Conservation (phyloP, 2,113 vertebrate species). For the Kryptolebias marmoratus region DNA sequence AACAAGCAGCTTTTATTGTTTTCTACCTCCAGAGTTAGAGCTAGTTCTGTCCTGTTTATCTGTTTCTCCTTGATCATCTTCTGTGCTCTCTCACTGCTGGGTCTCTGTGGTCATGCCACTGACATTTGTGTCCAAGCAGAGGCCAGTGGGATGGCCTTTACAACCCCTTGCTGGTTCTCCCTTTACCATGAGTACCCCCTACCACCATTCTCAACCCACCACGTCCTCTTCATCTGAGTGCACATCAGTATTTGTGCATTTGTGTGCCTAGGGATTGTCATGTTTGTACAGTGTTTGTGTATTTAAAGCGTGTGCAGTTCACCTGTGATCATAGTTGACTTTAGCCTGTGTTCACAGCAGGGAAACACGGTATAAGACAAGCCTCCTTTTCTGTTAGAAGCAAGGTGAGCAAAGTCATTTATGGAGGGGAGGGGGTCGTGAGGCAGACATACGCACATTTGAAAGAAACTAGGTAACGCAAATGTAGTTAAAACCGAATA, state of each 20-base stretch:
- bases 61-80: slow-evolving; percentile 50
- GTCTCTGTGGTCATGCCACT: slow-evolving; percentile 62
- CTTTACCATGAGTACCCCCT: slow-evolving; percentile 57
- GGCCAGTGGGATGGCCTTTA: slow-evolving; percentile 71
- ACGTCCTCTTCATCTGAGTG: slow-evolving; percentile 57
- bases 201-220: slow-evolving; percentile 53
- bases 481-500: neutral
- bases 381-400: slow-evolving; percentile 50
- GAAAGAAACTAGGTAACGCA: slow-evolving; percentile 2
- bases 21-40: neutral
- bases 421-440: slow-evolving; percentile 2
- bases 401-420: slow-evolving; percentile 46
- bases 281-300: slow-evolving; percentile 57
- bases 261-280: slow-evolving; percentile 36
- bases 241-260: slow-evolving; percentile 19
- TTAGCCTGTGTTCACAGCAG: slow-evolving; percentile 60
- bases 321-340: slow-evolving; percentile 39
- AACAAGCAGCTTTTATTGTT: neutral
- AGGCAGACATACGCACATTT: neutral
- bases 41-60: slow-evolving; percentile 12
- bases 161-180: slow-evolving; percentile 60
- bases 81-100: slow-evolving; percentile 39
- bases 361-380: slow-evolving; percentile 41
- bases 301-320: slow-evolving; percentile 62
- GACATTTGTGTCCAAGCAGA: slow-evolving; percentile 71